These are phyloP conservation scores for Pemphigus obesinymphae DNA, from an alignment of 1,140 invertebrate species.

Conservation along the genomic window DNA sequence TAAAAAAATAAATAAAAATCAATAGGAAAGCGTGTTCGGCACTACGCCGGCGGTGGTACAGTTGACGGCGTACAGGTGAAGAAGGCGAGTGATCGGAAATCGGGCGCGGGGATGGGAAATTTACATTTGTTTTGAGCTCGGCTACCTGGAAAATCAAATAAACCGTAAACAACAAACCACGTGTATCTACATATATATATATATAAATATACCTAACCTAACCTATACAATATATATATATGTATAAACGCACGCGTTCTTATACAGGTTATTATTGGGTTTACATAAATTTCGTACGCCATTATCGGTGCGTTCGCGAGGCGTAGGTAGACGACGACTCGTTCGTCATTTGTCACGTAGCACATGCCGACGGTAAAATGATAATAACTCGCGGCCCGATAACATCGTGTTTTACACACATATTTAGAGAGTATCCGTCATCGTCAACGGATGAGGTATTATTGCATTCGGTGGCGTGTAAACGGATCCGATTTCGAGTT, in stretches of 20 bases:
- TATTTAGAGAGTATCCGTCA: neutral
- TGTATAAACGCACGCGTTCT: conserved; percentile 15
- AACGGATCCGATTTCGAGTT: conserved; percentile 37
- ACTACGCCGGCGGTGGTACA: neutral
- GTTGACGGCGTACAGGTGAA: neutral
- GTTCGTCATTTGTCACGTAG: conserved; percentile 12
- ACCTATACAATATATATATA: neutral
- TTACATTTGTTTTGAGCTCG: conserved; percentile 38
- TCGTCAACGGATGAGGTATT: neutral
- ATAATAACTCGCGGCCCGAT: neutral
- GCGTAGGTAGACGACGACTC: neutral
- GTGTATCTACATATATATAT: no score
- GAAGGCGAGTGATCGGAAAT: no score
- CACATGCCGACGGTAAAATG: neutral
- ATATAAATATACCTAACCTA: no score
- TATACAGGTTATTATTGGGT: conserved; percentile 19
- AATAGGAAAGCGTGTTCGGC: conserved; percentile 27
- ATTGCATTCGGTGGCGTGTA: conserved; percentile 36
- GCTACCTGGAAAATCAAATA: conserved; percentile 37
- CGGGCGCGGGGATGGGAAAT: neutral
- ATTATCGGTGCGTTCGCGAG: neutral
- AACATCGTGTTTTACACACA: neutral
- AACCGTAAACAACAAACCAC: conserved; percentile 25
- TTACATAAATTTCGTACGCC: conserved; percentile 29
- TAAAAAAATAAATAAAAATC: conserved; percentile 27